Base-by-base conservation (phyloP, 2,888 invertebrate genomes). In the Athalia rosae region DNA sequence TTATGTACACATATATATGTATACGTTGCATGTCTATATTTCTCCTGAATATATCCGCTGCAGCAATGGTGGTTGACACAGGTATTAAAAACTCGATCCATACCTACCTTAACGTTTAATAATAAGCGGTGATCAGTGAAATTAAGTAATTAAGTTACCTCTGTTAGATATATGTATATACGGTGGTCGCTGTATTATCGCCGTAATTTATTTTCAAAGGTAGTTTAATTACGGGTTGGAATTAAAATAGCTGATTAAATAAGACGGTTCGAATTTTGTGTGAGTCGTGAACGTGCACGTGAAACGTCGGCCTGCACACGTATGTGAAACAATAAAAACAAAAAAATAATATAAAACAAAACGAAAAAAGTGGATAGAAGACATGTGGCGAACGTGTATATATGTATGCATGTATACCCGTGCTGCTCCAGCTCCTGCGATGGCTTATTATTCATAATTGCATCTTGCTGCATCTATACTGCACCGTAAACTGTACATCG, bases 391-490 rank as follows among this genome's bases (percentile, higher is more conserved):
- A 48, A 79, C 67, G 80, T 28, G 78, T 8, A 53, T 53, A 53
- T 53, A 74, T 61, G 79, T 67, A 80, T 28, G 78, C 8, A 53
- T 53, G 53, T 53, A 74, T 61, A 59, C 15, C 15, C 47, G 73
- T 15, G 61, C n/a, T n/a, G 4, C 13, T 13, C 13, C 11, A 28
- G 28, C 28, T 28, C 48, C 13, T 61, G 64, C 79, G 74, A 77
- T 79, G 80, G 81, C 83, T 82, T 81, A 82, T 84, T 82, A 79
- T 80, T 87, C 83, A 84, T 88, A 89, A 89, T 88, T 88, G 85
- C 86, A 85, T 85, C 87, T 87, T 87, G 84, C 85, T 45, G 8
- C 71, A 41, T 71, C 45, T 53, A 50, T 6, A 56, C 53, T 4
- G 45, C n/a, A 3, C 53, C 48, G 13, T 47, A 6, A 41, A 43